Evolutionary conservation across 2,113 vertebrate species (phyloP), one percentile per base, ranked within the genome.

Genomic region (Scalopus aquaticus): DNA sequence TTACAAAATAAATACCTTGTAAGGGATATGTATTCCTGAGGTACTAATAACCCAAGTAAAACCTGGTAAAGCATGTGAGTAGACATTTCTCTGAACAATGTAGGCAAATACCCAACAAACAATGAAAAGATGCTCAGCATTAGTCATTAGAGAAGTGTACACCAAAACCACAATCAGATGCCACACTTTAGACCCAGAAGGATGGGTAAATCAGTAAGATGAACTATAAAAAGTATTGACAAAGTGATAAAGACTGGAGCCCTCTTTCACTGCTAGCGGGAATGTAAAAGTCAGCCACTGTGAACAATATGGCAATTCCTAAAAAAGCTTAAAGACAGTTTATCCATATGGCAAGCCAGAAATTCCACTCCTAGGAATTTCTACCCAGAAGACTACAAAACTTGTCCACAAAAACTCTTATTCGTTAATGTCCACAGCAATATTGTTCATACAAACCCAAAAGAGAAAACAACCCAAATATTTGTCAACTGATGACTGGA

Each of bases 51-150:
- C 62, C 9, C 42, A 93, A 67, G 60, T 88, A 3, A 88, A 87
- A 90, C 62, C 6, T 16, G 37, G 16, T 35, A 76, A 83, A 69
- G 11, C 19, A 76, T 76, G 1, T 94, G 42, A 90, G 81, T 28
- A 86, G 49, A 74, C 44, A 69, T 60, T 88, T 94, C 79, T 84
- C 44, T 72, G 72, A 89, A 96, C 39, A 79, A 70, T 70, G 51
- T 77, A 82, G 1, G 46, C 12, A 60, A 85, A 85, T 77, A 19
- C 37, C 16, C 60, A 91, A 77, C 56, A 91, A 79, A 9, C 44
- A 73, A 79, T 44, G 35, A 70, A 62, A 85, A 90, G 26, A 54
- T 82, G 56, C n/a, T 64, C 26, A 65, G n/a, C 32, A 42, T 32
- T 22, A 89, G 51, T 85, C 73, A 72, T 81, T 49, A 92, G 44